Percentiles rank a stretch among this genome's conserved stretches.
Conservation (phyloP, 1,140 invertebrate genomes). For the Riptortus pedestris region DNA sequence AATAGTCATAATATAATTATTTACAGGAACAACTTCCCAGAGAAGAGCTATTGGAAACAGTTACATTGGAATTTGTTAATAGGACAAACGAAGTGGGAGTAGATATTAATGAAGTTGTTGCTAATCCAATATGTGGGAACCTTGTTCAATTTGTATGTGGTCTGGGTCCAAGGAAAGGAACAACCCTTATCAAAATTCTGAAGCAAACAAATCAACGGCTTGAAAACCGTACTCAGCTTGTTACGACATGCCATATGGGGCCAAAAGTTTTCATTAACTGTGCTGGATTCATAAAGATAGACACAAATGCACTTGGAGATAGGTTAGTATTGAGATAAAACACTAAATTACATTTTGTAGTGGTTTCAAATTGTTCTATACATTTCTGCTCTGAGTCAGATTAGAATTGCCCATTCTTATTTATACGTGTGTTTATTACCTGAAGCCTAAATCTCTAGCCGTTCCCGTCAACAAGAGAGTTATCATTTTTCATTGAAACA, state of each 20-base stretch:
- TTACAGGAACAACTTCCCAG: constrained; percentile 70
- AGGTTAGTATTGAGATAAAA: constrained; percentile 22
- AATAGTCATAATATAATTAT: no score
- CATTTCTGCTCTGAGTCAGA: background rate
- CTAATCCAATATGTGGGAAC: constrained; percentile 74
- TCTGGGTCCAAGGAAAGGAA: constrained; percentile 87
- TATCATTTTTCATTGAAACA: no score
- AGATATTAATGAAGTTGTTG: constrained; percentile 86
- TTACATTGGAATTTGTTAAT: constrained; percentile 84
- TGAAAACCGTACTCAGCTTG: constrained; percentile 89
- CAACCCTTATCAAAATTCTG: constrained; percentile 76
- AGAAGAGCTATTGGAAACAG: constrained; percentile 73
- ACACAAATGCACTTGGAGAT: constrained; percentile 87
- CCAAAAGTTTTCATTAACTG: constrained; percentile 99
- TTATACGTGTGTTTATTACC: no score
- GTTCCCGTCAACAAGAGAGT: no score
- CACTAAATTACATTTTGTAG: constrained; percentile 6
- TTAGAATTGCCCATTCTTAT: background rate
- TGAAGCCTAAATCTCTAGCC: no score
- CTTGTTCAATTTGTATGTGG: constrained; percentile 97
- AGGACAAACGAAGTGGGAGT: constrained; percentile 97
- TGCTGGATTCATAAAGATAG: constrained; percentile 98
- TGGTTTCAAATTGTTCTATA: background rate
- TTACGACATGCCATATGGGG: constrained; percentile 91
- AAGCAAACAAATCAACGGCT: constrained; percentile 88